Percentiles rank a stretch among this genome's conserved stretches.
These are phyloP conservation scores for Cyanoramphus novaezelandiae DNA, from an alignment of 2,113 vertebrate species.

Conservation along the genomic window DNA sequence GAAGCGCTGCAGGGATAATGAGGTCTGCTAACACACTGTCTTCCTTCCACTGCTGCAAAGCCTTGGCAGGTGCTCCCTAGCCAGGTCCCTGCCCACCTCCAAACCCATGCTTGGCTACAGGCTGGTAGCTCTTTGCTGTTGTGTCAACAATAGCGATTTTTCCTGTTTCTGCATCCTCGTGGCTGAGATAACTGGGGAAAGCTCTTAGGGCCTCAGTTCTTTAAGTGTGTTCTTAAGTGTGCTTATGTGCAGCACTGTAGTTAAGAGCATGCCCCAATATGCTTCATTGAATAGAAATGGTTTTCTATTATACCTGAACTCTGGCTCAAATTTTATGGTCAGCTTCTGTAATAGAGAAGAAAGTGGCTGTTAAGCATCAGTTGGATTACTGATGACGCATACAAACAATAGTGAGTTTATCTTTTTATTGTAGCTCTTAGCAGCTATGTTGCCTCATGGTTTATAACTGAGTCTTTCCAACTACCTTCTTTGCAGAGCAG, in stretches of 20 bases:
- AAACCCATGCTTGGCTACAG: neutral
- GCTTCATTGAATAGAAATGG: neutral
- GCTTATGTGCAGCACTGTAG: neutral
- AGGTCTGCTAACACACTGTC: neutral
- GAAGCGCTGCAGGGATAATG: neutral
- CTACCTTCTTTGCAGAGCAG: neutral
- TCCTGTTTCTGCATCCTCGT: fast-evolving
- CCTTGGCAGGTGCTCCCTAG: neutral
- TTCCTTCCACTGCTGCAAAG: neutral
- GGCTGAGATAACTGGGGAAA: neutral
- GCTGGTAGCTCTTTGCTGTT: fast-evolving
- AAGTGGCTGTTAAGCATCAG: neutral
- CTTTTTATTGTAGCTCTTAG: neutral
- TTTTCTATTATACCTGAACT: neutral
- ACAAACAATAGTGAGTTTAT: neutral
- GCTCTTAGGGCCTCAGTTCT: neutral
- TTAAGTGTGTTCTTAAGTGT: neutral
- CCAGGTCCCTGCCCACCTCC: neutral
- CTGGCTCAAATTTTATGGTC: neutral
- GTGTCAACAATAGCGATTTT: neutral
- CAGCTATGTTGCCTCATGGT: neutral
- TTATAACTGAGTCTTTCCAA: neutral
- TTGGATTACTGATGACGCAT: neutral
- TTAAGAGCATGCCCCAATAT: neutral
- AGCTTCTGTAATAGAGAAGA: neutral